Conservation (phyloP, 2,113 vertebrate genomes). For the Eretmochelys imbricata region DNA sequence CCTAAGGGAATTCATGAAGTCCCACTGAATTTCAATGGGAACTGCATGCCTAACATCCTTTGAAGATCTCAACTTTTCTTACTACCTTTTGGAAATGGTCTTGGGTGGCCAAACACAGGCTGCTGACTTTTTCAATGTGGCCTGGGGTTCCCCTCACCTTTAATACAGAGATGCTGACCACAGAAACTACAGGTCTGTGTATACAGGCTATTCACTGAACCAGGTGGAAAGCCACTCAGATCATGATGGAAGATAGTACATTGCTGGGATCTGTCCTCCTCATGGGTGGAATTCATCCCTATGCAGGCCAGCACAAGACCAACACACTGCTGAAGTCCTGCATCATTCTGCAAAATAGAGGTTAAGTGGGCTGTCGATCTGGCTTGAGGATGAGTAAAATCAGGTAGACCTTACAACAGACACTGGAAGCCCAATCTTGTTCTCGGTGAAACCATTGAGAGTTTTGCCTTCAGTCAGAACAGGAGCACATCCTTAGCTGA, state of each 20-base stretch:
- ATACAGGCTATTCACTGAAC: not conserved
- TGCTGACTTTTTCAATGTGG: not conserved
- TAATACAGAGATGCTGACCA: not conserved
- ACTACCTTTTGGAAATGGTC: slow-evolving; percentile 24
- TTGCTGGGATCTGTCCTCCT: not conserved
- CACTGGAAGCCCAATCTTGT: not conserved
- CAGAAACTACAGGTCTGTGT: not conserved
- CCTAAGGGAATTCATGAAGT: slow-evolving; percentile 64
- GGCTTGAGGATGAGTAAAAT: not conserved
- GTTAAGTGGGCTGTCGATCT: not conserved
- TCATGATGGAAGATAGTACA: not conserved
- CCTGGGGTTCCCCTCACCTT: not conserved
- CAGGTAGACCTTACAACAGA: not conserved
- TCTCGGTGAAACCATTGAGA: not conserved
- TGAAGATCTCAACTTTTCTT: slow-evolving; percentile 27
- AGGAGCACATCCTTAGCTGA: not conserved
- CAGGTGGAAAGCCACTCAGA: not conserved
- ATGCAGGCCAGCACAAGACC: not conserved
- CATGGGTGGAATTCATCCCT: not conserved
- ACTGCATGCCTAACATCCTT: slow-evolving; percentile 3
- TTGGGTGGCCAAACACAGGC: not conserved
- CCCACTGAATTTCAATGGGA: slow-evolving; percentile 59
- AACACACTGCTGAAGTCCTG: not conserved
- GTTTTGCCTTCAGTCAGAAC: not conserved
- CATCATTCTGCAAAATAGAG: not conserved